These are phyloP conservation scores for Theocolax elegans DNA, from an alignment of 1,140 invertebrate species.

Conservation along the genomic window DNA sequence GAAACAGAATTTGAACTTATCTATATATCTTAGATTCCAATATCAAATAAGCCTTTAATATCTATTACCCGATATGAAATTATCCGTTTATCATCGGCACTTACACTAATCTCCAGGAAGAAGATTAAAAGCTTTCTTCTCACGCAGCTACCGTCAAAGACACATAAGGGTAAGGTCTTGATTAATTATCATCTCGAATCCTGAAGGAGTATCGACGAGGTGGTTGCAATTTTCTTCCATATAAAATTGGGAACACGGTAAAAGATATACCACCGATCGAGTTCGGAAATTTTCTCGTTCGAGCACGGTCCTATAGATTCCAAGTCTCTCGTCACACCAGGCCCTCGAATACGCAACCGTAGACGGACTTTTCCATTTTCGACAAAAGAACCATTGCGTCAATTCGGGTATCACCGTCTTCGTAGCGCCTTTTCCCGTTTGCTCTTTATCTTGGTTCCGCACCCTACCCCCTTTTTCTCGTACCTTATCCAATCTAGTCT, in stretches of 20 bases:
- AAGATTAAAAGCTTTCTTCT: constrained; percentile 16
- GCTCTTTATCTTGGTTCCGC: too few relatives aligned
- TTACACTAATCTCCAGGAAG: neutral
- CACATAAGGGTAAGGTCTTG: neutral
- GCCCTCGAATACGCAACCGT: neutral
- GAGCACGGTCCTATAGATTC: too few relatives aligned
- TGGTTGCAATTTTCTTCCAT: neutral
- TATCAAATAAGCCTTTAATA: constrained; percentile 12
- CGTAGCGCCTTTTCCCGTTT: too few relatives aligned
- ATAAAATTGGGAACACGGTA: constrained; percentile 13
- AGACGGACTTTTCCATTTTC: neutral
- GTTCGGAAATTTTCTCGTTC: too few relatives aligned
- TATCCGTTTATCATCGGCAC: constrained; percentile 13
- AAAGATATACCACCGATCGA: too few relatives aligned
- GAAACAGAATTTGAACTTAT: neutral
- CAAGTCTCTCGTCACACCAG: neutral
- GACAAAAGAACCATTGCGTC: neutral
- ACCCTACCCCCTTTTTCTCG: constrained; percentile 43
- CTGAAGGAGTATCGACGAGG: neutral
- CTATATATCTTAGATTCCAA: neutral
- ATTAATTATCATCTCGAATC: constrained; percentile 13
- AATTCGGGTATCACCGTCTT: too few relatives aligned
- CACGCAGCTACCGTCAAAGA: neutral
- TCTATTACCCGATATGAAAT: constrained; percentile 17
- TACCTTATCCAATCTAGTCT: constrained; percentile 52